phyloP scores from a whole-genome alignment of 2,797 vertebrate species.

The Liasis olivaceus region DNA sequence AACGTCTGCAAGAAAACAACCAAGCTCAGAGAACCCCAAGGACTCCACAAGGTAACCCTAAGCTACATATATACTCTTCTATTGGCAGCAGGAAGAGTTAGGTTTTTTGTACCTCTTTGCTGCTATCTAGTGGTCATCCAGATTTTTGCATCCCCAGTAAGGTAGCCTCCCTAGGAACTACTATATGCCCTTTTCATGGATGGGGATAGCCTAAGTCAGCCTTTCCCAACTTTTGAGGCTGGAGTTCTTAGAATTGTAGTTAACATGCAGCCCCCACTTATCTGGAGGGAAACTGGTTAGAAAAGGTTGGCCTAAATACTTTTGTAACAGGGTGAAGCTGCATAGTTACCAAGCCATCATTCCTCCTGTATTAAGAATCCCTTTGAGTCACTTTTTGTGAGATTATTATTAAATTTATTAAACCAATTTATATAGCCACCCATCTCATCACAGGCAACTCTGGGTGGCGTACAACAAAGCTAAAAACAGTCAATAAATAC shows the following conservation, averaged over 20 bases:
- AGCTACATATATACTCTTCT: too few species aligned
- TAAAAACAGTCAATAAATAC: too few species aligned
- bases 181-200: background rate
- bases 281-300: background rate
- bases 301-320: background rate
- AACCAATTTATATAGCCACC: too few species aligned
- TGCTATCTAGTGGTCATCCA: background rate
- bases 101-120: background rate
- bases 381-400: background rate
- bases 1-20: too few species aligned
- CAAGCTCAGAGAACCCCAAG: too few species aligned
- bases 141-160: background rate
- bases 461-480: too few species aligned
- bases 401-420: too few species aligned
- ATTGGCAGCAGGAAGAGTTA: background rate
- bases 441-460: too few species aligned
- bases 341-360: background rate
- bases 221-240: background rate
- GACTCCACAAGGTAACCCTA: too few species aligned
- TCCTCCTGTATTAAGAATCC: background rate
- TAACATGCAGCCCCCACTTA: background rate
- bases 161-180: background rate
- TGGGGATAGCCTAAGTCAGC: background rate
- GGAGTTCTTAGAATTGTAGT: background rate
- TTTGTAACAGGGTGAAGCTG: background rate